Percentiles rank a stretch among this genome's conserved stretches.
phyloP scores from a whole-genome alignment of 2,113 vertebrate genomes.

The Podarcis muralis region DNA sequence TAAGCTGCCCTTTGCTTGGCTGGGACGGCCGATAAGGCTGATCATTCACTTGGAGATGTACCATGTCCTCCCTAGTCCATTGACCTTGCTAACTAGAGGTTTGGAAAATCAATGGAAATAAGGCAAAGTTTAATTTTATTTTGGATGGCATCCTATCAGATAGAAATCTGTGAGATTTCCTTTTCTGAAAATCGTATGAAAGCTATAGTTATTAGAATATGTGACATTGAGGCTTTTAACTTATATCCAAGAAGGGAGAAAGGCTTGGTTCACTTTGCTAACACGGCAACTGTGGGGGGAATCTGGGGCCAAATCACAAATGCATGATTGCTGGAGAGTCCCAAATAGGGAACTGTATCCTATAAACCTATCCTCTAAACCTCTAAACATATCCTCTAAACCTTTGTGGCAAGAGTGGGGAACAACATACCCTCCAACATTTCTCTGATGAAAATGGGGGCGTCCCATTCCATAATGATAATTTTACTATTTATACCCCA shows the following conservation, averaged over 20 bases:
- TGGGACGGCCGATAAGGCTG: not conserved
- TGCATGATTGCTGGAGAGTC: too few relatives aligned
- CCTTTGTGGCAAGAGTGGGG: too few relatives aligned
- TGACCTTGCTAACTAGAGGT: slow-evolving; percentile 47
- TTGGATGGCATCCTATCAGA: not conserved
- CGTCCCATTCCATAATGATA: too few relatives aligned
- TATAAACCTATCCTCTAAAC: too few relatives aligned
- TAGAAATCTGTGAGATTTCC: not conserved
- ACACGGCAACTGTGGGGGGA: not conserved
- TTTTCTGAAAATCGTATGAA: not conserved
- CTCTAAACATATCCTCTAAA: too few relatives aligned
- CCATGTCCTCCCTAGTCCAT: slow-evolving; percentile 28
- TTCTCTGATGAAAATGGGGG: too few relatives aligned
- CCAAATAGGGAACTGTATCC: too few relatives aligned
- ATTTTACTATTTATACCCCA: too few relatives aligned
- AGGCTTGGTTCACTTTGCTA: not conserved
- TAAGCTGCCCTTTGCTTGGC: not conserved
- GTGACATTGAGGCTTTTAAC: not conserved
- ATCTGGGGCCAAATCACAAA: too few relatives aligned
- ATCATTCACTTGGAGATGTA: not conserved
- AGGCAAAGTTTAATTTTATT: slow-evolving; percentile 16
- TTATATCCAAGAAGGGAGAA: not conserved
- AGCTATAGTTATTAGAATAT: not conserved
- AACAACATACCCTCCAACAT: too few relatives aligned
- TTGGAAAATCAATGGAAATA: slow-evolving; percentile 23